Conservation (phyloP, 2,113 vertebrate genomes). For the Sula dactylatra region DNA sequence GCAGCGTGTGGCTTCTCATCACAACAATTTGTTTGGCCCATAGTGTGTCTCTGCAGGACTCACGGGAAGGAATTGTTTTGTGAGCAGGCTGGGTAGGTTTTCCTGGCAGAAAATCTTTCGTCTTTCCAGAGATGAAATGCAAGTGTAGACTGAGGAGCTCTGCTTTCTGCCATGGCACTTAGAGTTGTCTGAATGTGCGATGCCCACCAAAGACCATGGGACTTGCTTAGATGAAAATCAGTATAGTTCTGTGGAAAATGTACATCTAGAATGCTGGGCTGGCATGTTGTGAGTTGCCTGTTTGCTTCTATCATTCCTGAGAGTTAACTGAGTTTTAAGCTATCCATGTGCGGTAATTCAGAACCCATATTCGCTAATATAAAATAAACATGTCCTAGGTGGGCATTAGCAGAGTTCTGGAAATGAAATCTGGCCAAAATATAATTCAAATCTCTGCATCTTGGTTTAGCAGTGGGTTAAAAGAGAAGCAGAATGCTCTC, state of each 20-base stretch:
- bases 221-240: background rate
- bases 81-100: background rate
- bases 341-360: background rate
- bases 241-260: background rate
- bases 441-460: background rate
- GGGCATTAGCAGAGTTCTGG: background rate
- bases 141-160: background rate
- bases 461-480: background rate
- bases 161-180: background rate
- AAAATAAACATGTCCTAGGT: background rate
- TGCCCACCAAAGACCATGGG: background rate
- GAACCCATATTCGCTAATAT: background rate
- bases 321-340: background rate
- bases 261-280: background rate
- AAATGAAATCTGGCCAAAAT: background rate
- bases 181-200: background rate
- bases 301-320: background rate
- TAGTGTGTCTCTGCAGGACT: background rate
- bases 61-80: background rate
- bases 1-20: background rate
- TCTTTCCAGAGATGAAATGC: background rate
- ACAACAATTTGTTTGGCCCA: background rate
- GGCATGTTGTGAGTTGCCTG: background rate
- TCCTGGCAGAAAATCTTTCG: background rate
- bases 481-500: background rate